Evolutionary conservation across 2,113 vertebrate genomes (phyloP), one percentile per base, ranked within the genome.

Genomic region (Gymnorhina tibicen): DNA sequence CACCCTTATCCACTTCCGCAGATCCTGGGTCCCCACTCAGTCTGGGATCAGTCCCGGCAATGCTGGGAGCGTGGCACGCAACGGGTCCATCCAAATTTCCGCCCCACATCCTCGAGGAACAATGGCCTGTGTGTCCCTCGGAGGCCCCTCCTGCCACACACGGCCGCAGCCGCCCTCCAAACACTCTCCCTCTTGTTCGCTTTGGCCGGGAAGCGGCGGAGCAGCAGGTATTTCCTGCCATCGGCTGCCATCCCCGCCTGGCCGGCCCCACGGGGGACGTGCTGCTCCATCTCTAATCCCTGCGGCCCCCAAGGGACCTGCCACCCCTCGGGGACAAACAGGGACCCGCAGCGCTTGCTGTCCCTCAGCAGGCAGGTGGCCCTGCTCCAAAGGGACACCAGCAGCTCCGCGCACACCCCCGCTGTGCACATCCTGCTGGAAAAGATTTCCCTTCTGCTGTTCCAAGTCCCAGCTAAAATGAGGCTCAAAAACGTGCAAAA

Each of bases 171-270:
- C 87, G 14, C 91, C 41, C 83, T 87, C 70, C 15, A 0, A 96
- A 96, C 96, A 95, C 95, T 90, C 89, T 74, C 58, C 9, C 73
- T 63, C 89, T 93, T 96, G 96, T 96, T 96, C 68, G 5, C 50
- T 9, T 16, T 63, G 91, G 92, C 96, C 7, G 79, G 77, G 88
- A 90, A 93, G 92, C 7, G 3, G 78, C 1, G 7, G 92, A 93
- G 92, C 96, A 87, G 95, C 94, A 94, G 95, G 96, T 94, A 97
- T 95, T 97, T 96, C 96, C 96, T 96, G 94, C 94, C 81, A 12
- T 33, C 52, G 16, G 27, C 93, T 44, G 12, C 89, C 93, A 50
- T 67, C 81, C 81, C 73, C 2, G 60, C 90, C 69, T 4, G 50
- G 42, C 81, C 4, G 2, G 30, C 87, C 87, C 72, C 37, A 2